Evolutionary conservation across 30 jellyfish, hydroid and myxozoan genomes (phyloP).

Genomic region (Turritopsis dohrnii): DNA sequence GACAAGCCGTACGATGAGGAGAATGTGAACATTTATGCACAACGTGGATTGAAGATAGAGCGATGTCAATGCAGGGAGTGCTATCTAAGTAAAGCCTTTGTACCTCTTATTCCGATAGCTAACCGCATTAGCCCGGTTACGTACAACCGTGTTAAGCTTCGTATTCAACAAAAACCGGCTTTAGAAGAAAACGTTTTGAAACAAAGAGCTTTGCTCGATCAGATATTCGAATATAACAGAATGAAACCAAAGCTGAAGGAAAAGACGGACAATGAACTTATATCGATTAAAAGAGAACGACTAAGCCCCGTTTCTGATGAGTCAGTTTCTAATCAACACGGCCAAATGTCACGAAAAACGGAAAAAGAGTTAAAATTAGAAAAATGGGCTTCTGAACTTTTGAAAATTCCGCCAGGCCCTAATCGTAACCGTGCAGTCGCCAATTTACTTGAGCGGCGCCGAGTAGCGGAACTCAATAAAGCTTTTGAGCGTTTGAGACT

Average conservation of each 20-base stretch:
- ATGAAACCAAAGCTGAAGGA: background rate
- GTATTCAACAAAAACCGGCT: background rate
- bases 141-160: background rate
- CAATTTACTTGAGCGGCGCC: slow-evolving; percentile 79
- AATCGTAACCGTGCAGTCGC: slow-evolving; percentile 78
- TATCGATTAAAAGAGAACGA: background rate
- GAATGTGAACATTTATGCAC: background rate
- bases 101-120: background rate
- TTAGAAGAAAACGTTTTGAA: background rate
- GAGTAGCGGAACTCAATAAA: slow-evolving; percentile 90
- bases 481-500: slow-evolving; percentile 79
- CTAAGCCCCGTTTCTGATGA: background rate
- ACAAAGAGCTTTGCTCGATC: background rate
- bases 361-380: background rate
- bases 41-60: background rate
- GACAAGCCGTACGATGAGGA: background rate
- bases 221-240: background rate
- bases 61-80: background rate
- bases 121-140: background rate
- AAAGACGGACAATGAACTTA: background rate
- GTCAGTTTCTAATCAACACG: background rate
- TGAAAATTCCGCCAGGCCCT: slow-evolving; percentile 9
- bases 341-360: background rate
- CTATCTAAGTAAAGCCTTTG: background rate
- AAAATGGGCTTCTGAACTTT: background rate